These are phyloP conservation scores for Apodemus sylvaticus DNA, from an alignment of 2,113 vertebrate genomes.

Conservation along the genomic window DNA sequence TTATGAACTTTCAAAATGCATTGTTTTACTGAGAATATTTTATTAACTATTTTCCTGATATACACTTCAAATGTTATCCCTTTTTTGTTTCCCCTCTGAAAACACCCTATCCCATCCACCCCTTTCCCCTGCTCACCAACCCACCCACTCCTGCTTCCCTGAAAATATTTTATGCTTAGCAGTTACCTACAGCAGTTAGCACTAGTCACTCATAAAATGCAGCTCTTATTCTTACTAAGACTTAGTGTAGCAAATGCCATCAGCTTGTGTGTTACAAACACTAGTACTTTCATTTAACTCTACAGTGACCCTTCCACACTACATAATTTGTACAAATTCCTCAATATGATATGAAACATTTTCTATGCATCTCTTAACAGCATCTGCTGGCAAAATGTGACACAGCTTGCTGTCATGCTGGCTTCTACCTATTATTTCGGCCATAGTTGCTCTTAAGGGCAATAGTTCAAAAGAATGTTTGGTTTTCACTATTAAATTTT, in stretches of 20 bases:
- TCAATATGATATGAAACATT: background rate
- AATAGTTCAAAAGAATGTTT: background rate
- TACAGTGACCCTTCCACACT: constrained; percentile 13
- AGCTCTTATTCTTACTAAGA: constrained; percentile 31
- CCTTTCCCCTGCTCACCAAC: too few species aligned
- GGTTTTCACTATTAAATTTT: background rate
- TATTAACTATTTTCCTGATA: background rate
- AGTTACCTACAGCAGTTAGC: background rate
- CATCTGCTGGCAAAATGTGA: constrained; percentile 40
- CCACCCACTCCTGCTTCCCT: too few species aligned
- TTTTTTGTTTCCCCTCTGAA: too few species aligned
- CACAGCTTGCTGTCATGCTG: background rate
- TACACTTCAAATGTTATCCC: too few species aligned
- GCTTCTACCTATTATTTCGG: constrained; percentile 50
- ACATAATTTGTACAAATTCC: constrained; percentile 37
- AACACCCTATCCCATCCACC: too few species aligned
- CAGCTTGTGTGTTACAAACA: constrained; percentile 43
- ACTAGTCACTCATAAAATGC: background rate
- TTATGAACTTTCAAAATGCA: constrained; percentile 42
- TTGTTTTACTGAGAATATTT: constrained; percentile 3
- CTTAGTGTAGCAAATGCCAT: constrained; percentile 23
- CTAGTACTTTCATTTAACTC: background rate
- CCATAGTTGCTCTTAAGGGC: constrained; percentile 10
- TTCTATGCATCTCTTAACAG: background rate
- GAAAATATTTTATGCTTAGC: background rate